phyloP scores from a whole-genome alignment of 2,797 vertebrate genomes.

The Sebastes goodei region DNA sequence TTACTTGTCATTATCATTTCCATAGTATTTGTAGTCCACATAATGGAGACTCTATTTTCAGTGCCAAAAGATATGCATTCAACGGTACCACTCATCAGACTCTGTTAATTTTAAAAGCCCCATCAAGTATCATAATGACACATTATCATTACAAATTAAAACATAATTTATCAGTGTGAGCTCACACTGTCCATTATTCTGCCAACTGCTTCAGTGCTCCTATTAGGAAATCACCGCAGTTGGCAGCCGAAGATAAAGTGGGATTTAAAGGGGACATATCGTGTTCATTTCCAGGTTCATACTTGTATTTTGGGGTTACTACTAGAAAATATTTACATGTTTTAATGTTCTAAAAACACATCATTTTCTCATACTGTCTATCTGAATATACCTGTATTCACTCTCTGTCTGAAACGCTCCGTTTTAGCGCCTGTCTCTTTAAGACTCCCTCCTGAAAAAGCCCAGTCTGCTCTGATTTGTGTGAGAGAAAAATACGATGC shows the following conservation, averaged over 20 bases:
- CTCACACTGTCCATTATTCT: conserved; percentile 6
- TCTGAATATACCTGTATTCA: too few species aligned
- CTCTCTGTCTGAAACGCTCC: too few species aligned
- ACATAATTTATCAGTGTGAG: conserved; percentile 28
- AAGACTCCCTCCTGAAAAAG: too few species aligned
- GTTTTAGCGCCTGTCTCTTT: too few species aligned
- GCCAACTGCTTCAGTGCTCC: neutral
- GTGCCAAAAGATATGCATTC: conserved; percentile 19
- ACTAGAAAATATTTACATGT: too few species aligned
- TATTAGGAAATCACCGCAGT: neutral
- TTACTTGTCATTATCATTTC: conserved; percentile 22
- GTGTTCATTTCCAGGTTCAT: too few species aligned
- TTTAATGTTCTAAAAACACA: too few species aligned
- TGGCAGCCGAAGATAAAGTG: neutral
- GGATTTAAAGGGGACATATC: neutral
- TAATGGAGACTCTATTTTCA: conserved; percentile 16
- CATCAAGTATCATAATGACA: conserved; percentile 11
- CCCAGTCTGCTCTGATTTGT: neutral
- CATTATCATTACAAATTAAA: conserved; percentile 8
- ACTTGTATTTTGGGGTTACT: too few species aligned
- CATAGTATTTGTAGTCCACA: conserved; percentile 5
- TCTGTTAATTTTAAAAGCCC: conserved; percentile 13
- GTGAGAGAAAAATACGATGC: neutral
- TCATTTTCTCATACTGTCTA: too few species aligned
- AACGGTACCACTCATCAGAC: neutral